Percentiles rank a stretch among this genome's conserved stretches.
These are phyloP conservation scores for Mus pahari DNA, from an alignment of 2,113 vertebrate genomes.

Conservation along the genomic window DNA sequence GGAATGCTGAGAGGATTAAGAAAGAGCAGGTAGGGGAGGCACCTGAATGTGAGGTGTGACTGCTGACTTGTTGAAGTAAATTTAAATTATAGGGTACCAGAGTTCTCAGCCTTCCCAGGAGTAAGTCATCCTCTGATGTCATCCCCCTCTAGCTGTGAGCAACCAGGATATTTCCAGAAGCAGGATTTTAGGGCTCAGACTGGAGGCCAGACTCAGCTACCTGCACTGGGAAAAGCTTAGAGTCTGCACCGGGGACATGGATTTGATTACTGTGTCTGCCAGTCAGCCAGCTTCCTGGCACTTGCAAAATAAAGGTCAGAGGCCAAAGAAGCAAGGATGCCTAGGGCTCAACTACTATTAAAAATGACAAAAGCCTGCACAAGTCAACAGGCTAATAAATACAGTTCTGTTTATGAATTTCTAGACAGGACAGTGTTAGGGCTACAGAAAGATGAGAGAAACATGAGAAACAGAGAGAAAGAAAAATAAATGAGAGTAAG, in stretches of 20 bases:
- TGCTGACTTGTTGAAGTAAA: background rate
- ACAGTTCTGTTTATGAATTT: background rate
- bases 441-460: background rate
- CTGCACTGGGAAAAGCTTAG: background rate
- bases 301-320: background rate
- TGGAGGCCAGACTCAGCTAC: background rate
- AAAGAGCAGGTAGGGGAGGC: background rate
- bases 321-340: too few species aligned
- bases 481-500: background rate
- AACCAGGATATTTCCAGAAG: background rate
- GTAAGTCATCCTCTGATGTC: constrained; percentile 14
- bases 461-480: background rate
- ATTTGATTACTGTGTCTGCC: background rate
- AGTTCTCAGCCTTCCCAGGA: background rate
- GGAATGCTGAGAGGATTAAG: background rate
- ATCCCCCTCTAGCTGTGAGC: background rate
- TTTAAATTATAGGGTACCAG: background rate
- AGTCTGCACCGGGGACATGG: accelerated
- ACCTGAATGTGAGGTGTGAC: background rate
- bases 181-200: background rate
- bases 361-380: too few species aligned
- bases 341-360: background rate
- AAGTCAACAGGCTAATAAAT: background rate
- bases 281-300: background rate
- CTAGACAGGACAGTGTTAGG: background rate